phyloP scores from a whole-genome alignment of 2,113 vertebrate species.

The Oncorhynchus masou region DNA sequence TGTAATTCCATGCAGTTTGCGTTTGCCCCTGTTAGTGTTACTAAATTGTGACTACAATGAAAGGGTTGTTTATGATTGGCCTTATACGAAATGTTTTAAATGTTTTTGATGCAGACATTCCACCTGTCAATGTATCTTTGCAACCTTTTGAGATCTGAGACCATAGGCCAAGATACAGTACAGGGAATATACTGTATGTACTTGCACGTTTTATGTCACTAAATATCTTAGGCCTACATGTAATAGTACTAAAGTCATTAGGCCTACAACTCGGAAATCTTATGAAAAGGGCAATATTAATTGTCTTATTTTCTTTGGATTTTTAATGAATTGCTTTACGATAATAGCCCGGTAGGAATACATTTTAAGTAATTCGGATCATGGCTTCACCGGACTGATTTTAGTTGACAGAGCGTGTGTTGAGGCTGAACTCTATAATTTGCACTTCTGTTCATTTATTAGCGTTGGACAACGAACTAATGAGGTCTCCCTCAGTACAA shows the following conservation, averaged over 20 bases:
- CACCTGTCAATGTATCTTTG: neutral
- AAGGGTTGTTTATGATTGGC: conserved; percentile 11
- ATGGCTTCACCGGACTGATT: neutral
- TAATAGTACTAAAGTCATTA: neutral
- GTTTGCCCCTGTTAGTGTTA: conserved; percentile 66
- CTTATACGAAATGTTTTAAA: neutral
- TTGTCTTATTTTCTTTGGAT: neutral
- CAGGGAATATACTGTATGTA: neutral
- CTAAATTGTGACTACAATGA: conserved; percentile 26
- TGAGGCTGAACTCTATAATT: no score
- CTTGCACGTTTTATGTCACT: neutral
- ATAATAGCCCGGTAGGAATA: conserved; percentile 41
- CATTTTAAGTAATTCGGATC: no score
- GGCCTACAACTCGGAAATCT: neutral
- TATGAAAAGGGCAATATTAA: neutral
- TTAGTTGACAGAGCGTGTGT: neutral
- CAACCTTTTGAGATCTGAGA: no score
- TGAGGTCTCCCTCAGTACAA: conserved; percentile 84
- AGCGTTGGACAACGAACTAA: conserved; percentile 87
- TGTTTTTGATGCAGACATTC: neutral
- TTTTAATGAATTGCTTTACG: no score
- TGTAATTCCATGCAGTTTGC: conserved; percentile 83
- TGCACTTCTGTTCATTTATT: conserved; percentile 77
- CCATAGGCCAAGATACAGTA: neutral
- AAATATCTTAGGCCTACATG: neutral